Base-by-base conservation (phyloP, 30 jellyfish, hydroid and myxozoan species). In the Nemopilema nomurai region DNA sequence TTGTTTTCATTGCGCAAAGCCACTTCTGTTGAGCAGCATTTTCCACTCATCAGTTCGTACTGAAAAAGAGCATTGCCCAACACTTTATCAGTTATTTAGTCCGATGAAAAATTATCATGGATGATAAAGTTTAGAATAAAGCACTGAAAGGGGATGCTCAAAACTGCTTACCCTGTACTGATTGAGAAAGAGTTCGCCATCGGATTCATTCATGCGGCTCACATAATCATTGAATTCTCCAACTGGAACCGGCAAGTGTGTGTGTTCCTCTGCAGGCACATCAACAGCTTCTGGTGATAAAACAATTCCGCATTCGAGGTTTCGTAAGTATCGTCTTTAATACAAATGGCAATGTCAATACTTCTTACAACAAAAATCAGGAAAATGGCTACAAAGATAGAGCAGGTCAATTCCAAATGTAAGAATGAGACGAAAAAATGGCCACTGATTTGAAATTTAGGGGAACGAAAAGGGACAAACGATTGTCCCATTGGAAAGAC, bases 1-100 rank as follows among this genome's bases (percentile, higher is more conserved):
- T 89, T 79, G 76, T 94, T 94, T 32, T 85, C 99, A 1, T 92
- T 87, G n/a, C 96, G 82, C 27, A n/a, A 73, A 7, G 97, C 96
- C 16, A 81, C 82, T 49, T 75, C 92, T 69, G 98, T 71, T 6
- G 99, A 84, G 76, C 86, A 90, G 69, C 97, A 90, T 77, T 90
- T 90, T 18, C 99, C 99, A 67, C 83, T 69, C 90, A 77, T 85
- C 87, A 90, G 64, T 63, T 94, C 93, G 49, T 64, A 32, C 96
- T 87, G 29, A 27, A 32, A 67, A 30, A 1, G 63, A 69, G 33
- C 9, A 74, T 18, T 31, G 17, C 23, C n/a, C n/a, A n/a, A n/a
- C n/a, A n/a, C n/a, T n/a, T n/a, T n/a, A n/a, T n/a, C n/a, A n/a
- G n/a, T n/a, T n/a, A n/a, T n/a, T n/a, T n/a, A n/a, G n/a, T n/a